These are phyloP conservation scores for Gymnocypris eckloni DNA, from an alignment of 2,797 vertebrate species.

Conservation along the genomic window DNA sequence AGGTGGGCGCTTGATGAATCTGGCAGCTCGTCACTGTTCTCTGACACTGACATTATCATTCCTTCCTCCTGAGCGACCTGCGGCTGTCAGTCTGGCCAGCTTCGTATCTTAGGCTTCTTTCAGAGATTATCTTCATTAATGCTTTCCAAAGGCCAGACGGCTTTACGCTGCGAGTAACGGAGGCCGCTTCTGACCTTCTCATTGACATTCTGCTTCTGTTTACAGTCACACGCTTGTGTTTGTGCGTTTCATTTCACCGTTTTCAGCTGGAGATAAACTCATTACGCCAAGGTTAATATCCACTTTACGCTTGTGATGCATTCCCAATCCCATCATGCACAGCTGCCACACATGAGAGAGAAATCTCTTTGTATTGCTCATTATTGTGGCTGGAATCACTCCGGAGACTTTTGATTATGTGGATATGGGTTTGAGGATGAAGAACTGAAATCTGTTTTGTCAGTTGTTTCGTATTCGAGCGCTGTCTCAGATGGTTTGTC, in stretches of 20 bases:
- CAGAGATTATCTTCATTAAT: slow-evolving; percentile 67
- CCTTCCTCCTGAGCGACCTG: background rate
- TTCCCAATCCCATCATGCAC: slow-evolving; percentile 19
- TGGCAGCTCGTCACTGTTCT: slow-evolving; percentile 9
- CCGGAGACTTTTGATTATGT: background rate
- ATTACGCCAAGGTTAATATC: slow-evolving; percentile 6
- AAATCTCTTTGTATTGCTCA: background rate
- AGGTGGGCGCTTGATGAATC: slow-evolving; percentile 58
- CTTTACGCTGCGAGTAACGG: slow-evolving; percentile 66
- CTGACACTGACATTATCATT: slow-evolving; percentile 63
- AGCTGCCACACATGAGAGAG: background rate
- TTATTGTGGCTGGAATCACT: background rate
- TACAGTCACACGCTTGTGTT: background rate
- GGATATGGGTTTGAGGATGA: background rate
- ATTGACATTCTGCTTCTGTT: slow-evolving; percentile 1
- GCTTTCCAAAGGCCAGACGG: slow-evolving; percentile 68
- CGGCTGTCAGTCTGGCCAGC: slow-evolving; percentile 5
- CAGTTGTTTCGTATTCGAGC: background rate
- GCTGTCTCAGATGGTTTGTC: background rate
- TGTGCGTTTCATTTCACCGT: background rate
- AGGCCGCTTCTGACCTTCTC: slow-evolving; percentile 55
- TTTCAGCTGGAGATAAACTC: slow-evolving; percentile 8
- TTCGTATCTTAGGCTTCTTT: slow-evolving; percentile 46
- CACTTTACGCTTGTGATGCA: slow-evolving; percentile 1
- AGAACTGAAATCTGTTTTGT: background rate